Evolutionary conservation across 2,888 invertebrate species (phyloP).

Genomic region (Rutpela maculata): DNA sequence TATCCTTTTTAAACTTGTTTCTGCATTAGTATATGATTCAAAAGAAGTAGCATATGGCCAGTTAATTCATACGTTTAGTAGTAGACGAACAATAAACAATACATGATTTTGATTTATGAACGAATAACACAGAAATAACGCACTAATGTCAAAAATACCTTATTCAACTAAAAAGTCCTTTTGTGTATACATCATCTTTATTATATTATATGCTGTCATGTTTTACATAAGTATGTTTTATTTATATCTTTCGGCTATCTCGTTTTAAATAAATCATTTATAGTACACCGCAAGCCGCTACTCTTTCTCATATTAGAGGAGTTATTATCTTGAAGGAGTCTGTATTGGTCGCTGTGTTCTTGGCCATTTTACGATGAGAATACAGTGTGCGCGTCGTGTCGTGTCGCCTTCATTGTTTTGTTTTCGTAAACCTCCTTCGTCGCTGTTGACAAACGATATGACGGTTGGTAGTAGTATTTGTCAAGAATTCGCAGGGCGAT

Average conservation of each 20-base stretch:
- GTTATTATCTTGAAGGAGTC: not conserved
- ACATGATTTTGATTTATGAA: too few relatives aligned
- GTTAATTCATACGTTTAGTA: too few relatives aligned
- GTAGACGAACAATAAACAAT: too few relatives aligned
- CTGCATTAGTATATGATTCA: too few relatives aligned
- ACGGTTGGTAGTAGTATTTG: conserved; percentile 7
- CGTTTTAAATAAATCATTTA: conserved; percentile 19
- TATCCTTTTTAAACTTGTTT: too few relatives aligned
- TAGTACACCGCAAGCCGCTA: not conserved
- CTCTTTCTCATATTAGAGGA: not conserved
- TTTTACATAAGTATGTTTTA: not conserved
- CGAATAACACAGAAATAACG: too few relatives aligned
- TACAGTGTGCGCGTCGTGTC: not conserved
- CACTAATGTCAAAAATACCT: not conserved
- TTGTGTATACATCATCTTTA: not conserved
- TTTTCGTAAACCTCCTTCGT: conserved; percentile 4
- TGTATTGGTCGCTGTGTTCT: not conserved
- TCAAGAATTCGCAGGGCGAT: not conserved
- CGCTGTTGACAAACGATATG: conserved; percentile 13
- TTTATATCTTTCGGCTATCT: conserved; percentile 1
- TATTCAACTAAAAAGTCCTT: not conserved
- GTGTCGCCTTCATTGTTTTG: not conserved
- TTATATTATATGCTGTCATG: conserved; percentile 1
- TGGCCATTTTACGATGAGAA: not conserved
- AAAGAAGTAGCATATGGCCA: too few relatives aligned